These are phyloP conservation scores for Dynastes maya DNA, from an alignment of 2,888 invertebrate species.

Conservation along the genomic window DNA sequence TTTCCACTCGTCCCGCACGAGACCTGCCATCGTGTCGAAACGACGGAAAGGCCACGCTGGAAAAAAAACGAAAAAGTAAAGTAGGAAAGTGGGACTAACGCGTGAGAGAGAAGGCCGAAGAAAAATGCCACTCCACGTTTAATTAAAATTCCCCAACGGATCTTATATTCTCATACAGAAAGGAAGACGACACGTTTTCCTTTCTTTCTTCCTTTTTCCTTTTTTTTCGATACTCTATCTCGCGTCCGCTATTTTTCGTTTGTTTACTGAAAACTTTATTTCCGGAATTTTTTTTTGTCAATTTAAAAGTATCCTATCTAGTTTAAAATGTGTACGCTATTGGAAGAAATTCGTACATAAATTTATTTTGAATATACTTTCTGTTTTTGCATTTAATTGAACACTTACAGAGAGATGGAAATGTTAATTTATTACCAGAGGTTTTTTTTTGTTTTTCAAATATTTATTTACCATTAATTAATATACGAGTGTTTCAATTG, in stretches of 20 bases:
- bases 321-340: background rate
- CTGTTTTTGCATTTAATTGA: background rate
- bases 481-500: too few relatives aligned
- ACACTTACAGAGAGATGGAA: background rate
- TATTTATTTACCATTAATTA: too few relatives aligned
- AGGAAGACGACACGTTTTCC: background rate
- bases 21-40: background rate
- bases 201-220: background rate
- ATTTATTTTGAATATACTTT: background rate
- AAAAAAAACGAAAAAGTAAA: background rate
- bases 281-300: background rate
- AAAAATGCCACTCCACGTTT: conserved; percentile 8
- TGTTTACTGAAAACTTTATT: background rate
- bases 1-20: background rate
- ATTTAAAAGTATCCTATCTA: background rate
- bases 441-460: too few relatives aligned
- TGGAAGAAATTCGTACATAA: background rate
- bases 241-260: background rate
- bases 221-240: background rate
- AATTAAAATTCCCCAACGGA: conserved; percentile 14
- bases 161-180: background rate
- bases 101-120: background rate
- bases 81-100: background rate
- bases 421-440: too few relatives aligned
- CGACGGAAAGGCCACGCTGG: background rate